Evolutionary conservation across 2,888 invertebrate genomes (phyloP).

Genomic region (Oscheius sp.): DNA sequence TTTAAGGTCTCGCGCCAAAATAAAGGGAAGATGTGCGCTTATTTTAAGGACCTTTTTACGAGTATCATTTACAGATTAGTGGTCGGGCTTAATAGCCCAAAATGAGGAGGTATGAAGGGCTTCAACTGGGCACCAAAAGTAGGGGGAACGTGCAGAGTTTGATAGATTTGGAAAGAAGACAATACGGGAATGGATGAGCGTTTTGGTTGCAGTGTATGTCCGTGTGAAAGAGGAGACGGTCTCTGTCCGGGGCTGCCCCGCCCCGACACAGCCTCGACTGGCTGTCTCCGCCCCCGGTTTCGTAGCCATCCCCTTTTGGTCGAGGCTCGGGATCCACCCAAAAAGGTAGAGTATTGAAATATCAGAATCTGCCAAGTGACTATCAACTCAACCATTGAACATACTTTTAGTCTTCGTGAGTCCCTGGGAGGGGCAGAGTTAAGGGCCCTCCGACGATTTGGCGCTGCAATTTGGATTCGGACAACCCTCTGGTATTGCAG

Average conservation of each 20-base stretch:
- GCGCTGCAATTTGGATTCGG: slow-evolving; percentile 37
- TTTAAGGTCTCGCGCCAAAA: slow-evolving; percentile 34
- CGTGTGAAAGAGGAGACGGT: slow-evolving; percentile 37
- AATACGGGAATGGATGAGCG: slow-evolving; percentile 24
- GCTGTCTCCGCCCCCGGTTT: slow-evolving; percentile 18
- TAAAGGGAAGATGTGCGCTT: slow-evolving; percentile 3
- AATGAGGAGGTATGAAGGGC: too few species aligned
- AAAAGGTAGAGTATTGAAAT: too few species aligned
- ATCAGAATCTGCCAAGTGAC: too few species aligned
- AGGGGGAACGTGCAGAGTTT: too few species aligned
- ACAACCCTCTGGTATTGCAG: slow-evolving; percentile 29
- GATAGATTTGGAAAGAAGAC: slow-evolving; percentile 7
- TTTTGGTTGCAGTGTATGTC: slow-evolving; percentile 28
- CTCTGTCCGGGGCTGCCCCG: slow-evolving; percentile 1
- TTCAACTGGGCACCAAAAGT: too few species aligned
- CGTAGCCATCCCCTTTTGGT: background rate
- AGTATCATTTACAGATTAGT: slow-evolving; percentile 1
- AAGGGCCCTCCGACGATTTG: slow-evolving; percentile 32
- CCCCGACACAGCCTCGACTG: slow-evolving; percentile 1
- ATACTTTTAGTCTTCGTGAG: too few species aligned
- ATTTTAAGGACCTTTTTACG: slow-evolving; percentile 14
- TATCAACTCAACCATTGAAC: too few species aligned
- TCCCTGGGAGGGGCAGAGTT: slow-evolving; percentile 11
- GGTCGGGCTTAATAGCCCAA: background rate
- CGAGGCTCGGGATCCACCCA: background rate